Evolutionary conservation across 2,888 invertebrate species (phyloP), one percentile per base, ranked within the genome.

Genomic region (Neuroscelio doddi): DNA sequence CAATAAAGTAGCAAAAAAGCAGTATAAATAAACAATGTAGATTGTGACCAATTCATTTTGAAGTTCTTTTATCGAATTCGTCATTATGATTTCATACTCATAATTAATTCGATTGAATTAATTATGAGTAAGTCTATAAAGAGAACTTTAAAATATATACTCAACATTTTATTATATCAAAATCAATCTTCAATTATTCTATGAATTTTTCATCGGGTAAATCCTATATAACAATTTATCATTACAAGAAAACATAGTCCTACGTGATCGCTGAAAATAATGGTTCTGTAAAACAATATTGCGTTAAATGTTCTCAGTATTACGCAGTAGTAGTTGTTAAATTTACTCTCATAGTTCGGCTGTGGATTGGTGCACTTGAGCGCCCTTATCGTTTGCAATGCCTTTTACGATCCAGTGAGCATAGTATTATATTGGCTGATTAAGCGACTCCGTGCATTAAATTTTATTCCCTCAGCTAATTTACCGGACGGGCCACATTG

Each of bases 381-480:
- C 15, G 10, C 30, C 30, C 38, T 38, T 39, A 29, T 46, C 32
- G 21, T 15, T 30, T 10, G 42, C 42, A n/a, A 42, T 24, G 2
- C 46, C 32, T 32, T 46, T 32, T 38, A 45, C 51, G 51, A 51
- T 50, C 51, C 58, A 39, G 38, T 24, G 45, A 52, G 34, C 55
- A 39, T 34, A 14, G 44, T 26, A 46, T 41, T 34, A 30, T 50
- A 59, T 63, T 30, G 55, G 47, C 46, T 63, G 51, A 67, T 67
- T 63, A 51, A 55, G 42, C 49, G 41, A 45, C 52, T 59, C 46
- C 45, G 58, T 49, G 49, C 44, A 55, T 63, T 53, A 59, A 63
- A 59, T 63, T 63, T 47, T 51, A 59, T 63, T 67, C 59, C 44
- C 59, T 59, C 50, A 44, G 41, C 58, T 67, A 64, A 64, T 64